Percentiles rank a stretch among this genome's conserved stretches.
These are phyloP conservation scores for Carassius auratus DNA, from an alignment of 2,113 vertebrate species.

Conservation along the genomic window DNA sequence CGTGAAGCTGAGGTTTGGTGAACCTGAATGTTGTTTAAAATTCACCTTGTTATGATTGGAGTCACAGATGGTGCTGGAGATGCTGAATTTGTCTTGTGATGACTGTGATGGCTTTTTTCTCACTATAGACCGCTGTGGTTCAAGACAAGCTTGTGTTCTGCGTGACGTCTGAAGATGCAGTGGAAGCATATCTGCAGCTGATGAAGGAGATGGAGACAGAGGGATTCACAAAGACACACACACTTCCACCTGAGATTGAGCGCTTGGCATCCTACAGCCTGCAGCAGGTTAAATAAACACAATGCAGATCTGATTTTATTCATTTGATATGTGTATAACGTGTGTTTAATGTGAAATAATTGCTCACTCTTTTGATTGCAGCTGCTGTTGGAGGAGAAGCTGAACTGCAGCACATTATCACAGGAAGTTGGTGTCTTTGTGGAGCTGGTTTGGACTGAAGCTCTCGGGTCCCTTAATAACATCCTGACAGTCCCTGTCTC, in stretches of 20 bases:
- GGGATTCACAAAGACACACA: slow-evolving; percentile 65
- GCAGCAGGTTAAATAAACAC: slow-evolving; percentile 71
- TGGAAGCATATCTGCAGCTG: slow-evolving; percentile 70
- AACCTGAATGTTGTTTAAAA: not conserved
- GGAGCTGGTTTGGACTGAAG: slow-evolving; percentile 84
- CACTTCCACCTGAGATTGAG: slow-evolving; percentile 60
- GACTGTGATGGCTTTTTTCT: not conserved
- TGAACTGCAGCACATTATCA: slow-evolving; percentile 52
- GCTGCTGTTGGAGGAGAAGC: slow-evolving; percentile 60
- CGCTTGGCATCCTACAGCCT: slow-evolving; percentile 76
- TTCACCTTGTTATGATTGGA: not conserved
- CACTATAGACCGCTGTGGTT: slow-evolving; percentile 50
- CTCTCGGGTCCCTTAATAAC: slow-evolving; percentile 74
- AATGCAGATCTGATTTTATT: not conserved
- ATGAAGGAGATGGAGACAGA: slow-evolving; percentile 62
- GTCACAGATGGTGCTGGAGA: not conserved
- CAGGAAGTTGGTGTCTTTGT: slow-evolving; percentile 80
- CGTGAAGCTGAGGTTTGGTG: slow-evolving; percentile 57
- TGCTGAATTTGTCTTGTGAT: not conserved
- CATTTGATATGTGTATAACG: slow-evolving; percentile 61
- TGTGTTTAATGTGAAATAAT: no score
- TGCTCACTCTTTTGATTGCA: slow-evolving; percentile 58
- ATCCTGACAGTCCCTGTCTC: slow-evolving; percentile 70
- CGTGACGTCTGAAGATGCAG: slow-evolving; percentile 75
- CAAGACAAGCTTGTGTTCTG: slow-evolving; percentile 62